Conservation (phyloP, 2,797 vertebrate genomes). For the Percopsis omiscomaycus region DNA sequence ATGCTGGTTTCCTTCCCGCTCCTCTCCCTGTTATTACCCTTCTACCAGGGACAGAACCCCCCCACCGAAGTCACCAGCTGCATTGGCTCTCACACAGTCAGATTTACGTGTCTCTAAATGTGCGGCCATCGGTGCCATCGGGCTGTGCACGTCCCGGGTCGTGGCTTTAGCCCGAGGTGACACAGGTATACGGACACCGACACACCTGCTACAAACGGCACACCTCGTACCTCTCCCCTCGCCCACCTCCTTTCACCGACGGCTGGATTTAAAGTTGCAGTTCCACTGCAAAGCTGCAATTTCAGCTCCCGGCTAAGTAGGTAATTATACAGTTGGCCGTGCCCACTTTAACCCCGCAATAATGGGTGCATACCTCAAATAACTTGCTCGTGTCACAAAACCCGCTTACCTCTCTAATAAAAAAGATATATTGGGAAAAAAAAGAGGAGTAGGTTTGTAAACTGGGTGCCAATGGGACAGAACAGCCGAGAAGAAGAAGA, state of each 20-base stretch:
- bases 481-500: background rate
- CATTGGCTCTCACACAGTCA: constrained; percentile 27
- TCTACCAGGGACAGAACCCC: background rate
- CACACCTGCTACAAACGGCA: constrained; percentile 48
- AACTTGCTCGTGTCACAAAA: constrained; percentile 54
- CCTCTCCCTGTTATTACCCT: constrained; percentile 59
- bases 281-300: constrained; percentile 71
- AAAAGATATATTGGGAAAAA: constrained; percentile 18
- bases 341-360: constrained; percentile 63
- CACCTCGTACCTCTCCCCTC: constrained; percentile 37
- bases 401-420: constrained; percentile 44
- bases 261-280: constrained; percentile 53
- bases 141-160: background rate
- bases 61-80: constrained; percentile 34
- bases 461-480: background rate
- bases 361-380: constrained; percentile 63
- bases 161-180: constrained; percentile 3
- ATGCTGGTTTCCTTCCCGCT: constrained; percentile 53
- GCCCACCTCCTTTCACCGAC: constrained; percentile 54
- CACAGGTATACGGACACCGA: constrained; percentile 1
- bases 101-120: constrained; percentile 35
- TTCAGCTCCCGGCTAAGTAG: constrained; percentile 68
- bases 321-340: constrained; percentile 65
- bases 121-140: constrained; percentile 7
- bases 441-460: background rate